These are phyloP conservation scores for Caenorhabditis sp. DNA, from an alignment of 2,888 invertebrate genomes.

Conservation along the genomic window DNA sequence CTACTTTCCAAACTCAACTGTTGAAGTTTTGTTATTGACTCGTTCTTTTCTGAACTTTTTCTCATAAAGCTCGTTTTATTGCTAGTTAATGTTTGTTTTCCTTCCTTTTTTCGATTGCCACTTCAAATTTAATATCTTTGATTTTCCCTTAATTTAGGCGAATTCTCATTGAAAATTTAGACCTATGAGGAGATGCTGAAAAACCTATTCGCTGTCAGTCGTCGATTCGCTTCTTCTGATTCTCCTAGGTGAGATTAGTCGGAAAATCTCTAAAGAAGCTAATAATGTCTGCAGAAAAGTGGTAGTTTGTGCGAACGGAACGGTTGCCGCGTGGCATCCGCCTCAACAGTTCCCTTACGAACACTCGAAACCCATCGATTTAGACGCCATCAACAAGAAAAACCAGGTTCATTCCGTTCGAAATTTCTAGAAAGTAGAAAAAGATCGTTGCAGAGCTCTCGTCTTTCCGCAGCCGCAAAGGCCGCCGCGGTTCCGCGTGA, in stretches of 20 bases:
- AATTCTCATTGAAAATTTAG: constrained; percentile 8
- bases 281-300: constrained; percentile 54
- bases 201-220: constrained; percentile 21
- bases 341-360: constrained; percentile 73
- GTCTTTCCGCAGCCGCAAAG: constrained; percentile 42
- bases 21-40: background rate
- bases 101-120: no score
- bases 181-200: constrained; percentile 48
- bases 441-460: constrained; percentile 17
- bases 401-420: constrained; percentile 5
- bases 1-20: background rate
- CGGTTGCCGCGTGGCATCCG: constrained; percentile 78
- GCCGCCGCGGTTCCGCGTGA: constrained; percentile 70
- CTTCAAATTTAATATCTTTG: background rate
- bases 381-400: background rate
- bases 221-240: constrained; percentile 47
- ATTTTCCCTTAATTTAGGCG: background rate
- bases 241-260: constrained; percentile 32
- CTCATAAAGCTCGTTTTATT: background rate
- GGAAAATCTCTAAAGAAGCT: background rate
- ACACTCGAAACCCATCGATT: constrained; percentile 70
- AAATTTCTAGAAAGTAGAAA: no score
- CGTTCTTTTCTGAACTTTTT: background rate
- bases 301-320: constrained; percentile 72
- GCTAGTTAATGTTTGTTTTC: background rate